Evolutionary conservation across 2,888 invertebrate species (phyloP).

Genomic region (Muschampia plurimacula): DNA sequence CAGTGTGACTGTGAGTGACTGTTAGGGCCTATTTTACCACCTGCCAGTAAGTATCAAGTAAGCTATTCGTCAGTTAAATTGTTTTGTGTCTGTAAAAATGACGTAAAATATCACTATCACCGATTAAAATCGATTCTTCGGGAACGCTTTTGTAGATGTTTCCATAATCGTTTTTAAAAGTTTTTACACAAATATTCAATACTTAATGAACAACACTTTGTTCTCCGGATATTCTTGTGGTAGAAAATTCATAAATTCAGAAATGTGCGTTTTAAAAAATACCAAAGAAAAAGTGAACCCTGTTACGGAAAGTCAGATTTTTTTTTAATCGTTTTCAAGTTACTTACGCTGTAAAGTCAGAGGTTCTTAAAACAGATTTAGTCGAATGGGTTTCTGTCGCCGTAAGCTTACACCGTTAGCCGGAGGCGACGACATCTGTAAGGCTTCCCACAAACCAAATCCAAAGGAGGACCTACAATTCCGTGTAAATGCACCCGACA

Average conservation of each 20-base stretch:
- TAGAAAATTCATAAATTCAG: neutral
- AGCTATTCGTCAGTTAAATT: too few species aligned
- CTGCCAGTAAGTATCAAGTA: too few species aligned
- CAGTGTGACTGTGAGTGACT: too few species aligned
- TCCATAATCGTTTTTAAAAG: too few species aligned
- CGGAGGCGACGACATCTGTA: conserved; percentile 55
- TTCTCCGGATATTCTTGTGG: neutral
- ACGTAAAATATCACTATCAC: too few species aligned
- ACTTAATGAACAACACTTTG: neutral
- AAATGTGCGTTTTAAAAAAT: neutral
- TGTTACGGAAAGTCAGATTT: neutral
- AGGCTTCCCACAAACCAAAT: conserved; percentile 46
- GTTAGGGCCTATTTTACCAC: too few species aligned
- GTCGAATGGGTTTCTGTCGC: conserved; percentile 58
- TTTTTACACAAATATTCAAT: too few species aligned
- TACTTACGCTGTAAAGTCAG: conserved; percentile 17
- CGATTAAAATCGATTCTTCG: too few species aligned
- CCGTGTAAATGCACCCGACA: conserved; percentile 29
- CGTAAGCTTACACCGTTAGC: conserved; percentile 55
- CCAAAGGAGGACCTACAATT: conserved; percentile 31
- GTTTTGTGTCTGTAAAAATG: too few species aligned
- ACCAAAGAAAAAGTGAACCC: neutral
- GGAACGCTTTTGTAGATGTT: too few species aligned
- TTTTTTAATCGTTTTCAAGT: conserved; percentile 4
- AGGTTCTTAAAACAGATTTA: conserved; percentile 41